Evolutionary conservation across 2,797 vertebrate genomes (phyloP).

Genomic region (Oreochromis grahami): DNA sequence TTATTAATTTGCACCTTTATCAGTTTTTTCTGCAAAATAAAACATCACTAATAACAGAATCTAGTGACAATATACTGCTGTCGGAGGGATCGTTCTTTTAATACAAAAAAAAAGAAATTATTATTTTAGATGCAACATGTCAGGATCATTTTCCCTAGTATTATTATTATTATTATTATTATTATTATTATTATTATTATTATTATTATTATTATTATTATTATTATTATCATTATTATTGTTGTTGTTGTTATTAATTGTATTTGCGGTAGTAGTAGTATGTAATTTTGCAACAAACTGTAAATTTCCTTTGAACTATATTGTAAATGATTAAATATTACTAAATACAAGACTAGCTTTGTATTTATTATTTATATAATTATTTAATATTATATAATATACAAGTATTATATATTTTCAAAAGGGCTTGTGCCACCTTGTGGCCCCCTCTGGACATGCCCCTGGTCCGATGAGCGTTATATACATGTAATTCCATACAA

Average conservation of each 20-base stretch:
- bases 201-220: not conserved
- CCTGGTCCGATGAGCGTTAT: not conserved
- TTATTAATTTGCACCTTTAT: not conserved
- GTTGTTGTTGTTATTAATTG: not conserved
- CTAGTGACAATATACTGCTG: not conserved
- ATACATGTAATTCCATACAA: not conserved
- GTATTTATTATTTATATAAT: not conserved
- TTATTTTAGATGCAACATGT: not conserved
- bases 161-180: fast-evolving
- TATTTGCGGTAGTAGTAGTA: not conserved
- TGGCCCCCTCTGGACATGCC: not conserved
- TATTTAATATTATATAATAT: not conserved
- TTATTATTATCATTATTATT: fast-evolving
- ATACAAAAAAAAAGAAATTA: not conserved
- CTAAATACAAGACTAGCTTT: not conserved
- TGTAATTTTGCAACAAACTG: not conserved
- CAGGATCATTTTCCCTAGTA: not conserved
- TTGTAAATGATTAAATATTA: not conserved
- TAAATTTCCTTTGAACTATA: not conserved
- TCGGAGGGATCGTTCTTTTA: not conserved
- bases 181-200: no score
- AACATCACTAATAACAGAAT: not conserved
- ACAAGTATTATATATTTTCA: not conserved
- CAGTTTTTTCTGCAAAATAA: not conserved
- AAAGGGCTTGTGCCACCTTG: not conserved